Evolutionary conservation across 1,140 invertebrate genomes (phyloP).

Genomic region (Caenorhabditis latens): DNA sequence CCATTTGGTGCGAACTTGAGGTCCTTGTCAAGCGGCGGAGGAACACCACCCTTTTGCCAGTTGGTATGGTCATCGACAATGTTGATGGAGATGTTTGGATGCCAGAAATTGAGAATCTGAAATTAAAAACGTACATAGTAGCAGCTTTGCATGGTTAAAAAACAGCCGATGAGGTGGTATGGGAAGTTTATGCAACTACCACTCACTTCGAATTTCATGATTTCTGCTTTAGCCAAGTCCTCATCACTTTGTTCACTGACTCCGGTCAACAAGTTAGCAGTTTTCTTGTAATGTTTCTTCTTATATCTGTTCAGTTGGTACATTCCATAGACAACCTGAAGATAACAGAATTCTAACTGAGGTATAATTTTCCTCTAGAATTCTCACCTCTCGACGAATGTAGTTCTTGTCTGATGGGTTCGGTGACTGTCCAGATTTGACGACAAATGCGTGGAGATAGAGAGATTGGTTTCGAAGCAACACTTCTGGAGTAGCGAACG

Average conservation of each 20-base stretch:
- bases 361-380: neutral
- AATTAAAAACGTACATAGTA: neutral
- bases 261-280: slow-evolving; percentile 94
- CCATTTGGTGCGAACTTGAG: slow-evolving; percentile 79
- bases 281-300: slow-evolving; percentile 84
- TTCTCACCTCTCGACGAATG: slow-evolving; percentile 82
- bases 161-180: no score
- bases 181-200: no score
- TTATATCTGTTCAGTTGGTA: slow-evolving; percentile 66
- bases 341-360: slow-evolving; percentile 39
- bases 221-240: slow-evolving; percentile 83
- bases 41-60: slow-evolving; percentile 83
- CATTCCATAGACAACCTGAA: slow-evolving; percentile 61
- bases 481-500: slow-evolving; percentile 57
- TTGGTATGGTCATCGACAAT: slow-evolving; percentile 92
- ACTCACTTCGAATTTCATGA: slow-evolving; percentile 85
- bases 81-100: slow-evolving; percentile 97
- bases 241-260: slow-evolving; percentile 76
- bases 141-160: neutral
- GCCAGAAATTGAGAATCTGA: slow-evolving; percentile 92
- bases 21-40: slow-evolving; percentile 65
- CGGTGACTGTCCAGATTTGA: slow-evolving; percentile 83
- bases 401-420: slow-evolving; percentile 83
- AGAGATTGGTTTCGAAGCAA: slow-evolving; percentile 60
- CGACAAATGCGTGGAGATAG: slow-evolving; percentile 65